phyloP scores from a whole-genome alignment of 1,140 invertebrate genomes.

The Hormaphis cornu region DNA sequence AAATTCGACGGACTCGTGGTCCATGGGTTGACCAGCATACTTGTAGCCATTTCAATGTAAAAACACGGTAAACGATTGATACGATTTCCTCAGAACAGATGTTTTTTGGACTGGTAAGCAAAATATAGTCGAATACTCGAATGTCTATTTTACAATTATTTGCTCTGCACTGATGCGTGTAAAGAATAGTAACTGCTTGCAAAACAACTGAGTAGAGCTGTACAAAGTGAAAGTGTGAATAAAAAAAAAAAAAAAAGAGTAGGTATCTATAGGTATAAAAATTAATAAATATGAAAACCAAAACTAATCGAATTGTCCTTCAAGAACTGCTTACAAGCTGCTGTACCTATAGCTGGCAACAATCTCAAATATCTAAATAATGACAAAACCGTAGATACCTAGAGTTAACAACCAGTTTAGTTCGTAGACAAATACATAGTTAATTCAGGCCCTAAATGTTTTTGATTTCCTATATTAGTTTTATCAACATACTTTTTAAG shows the following conservation, averaged over 20 bases:
- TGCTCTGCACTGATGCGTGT: neutral
- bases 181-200: neutral
- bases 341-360: neutral
- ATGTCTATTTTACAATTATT: neutral
- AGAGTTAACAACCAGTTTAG: too few species aligned
- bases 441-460: too few species aligned
- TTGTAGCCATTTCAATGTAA: constrained; percentile 34
- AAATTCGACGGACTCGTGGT: neutral
- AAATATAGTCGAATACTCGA: neutral
- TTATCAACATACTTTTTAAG: too few species aligned
- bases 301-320: constrained; percentile 24
- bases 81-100: too few species aligned
- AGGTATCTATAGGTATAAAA: too few species aligned
- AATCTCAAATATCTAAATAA: neutral
- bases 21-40: constrained; percentile 37
- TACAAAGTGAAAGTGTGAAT: constrained; percentile 12
- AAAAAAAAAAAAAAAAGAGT: neutral
- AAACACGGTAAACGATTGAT: neutral
- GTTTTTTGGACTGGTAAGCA: too few species aligned
- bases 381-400: too few species aligned
- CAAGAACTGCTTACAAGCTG: neutral
- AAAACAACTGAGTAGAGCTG: neutral
- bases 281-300: too few species aligned
- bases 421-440: too few species aligned
- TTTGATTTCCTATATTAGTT: too few species aligned